phyloP scores from a whole-genome alignment of 2,797 vertebrate species.

The Sebastes iracundus region DNA sequence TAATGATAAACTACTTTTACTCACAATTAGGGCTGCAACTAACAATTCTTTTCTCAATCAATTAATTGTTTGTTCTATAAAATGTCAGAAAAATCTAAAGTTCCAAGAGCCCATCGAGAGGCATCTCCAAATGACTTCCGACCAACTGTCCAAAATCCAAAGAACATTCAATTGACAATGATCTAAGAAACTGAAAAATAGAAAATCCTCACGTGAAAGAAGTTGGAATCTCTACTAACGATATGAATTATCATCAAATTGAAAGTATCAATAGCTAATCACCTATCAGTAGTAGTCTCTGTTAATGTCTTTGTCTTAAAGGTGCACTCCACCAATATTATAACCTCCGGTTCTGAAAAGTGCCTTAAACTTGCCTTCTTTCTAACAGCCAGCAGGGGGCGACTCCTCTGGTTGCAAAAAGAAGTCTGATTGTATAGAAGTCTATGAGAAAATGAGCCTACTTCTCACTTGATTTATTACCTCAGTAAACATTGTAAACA shows the following conservation, averaged over 20 bases:
- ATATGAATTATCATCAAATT: neutral
- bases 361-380: too few relatives aligned
- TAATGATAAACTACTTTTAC: neutral
- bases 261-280: neutral
- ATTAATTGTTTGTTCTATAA: neutral
- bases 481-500: too few relatives aligned
- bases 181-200: too few relatives aligned
- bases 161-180: too few relatives aligned
- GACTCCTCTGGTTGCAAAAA: too few relatives aligned
- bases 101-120: neutral
- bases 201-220: neutral
- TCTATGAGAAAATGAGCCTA: too few relatives aligned
- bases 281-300: neutral
- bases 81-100: neutral
- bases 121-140: neutral
- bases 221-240: neutral
- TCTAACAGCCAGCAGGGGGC: too few relatives aligned
- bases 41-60: neutral
- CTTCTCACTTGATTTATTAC: too few relatives aligned
- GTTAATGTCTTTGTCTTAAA: neutral
- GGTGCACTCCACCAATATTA: neutral
- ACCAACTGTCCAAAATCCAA: neutral
- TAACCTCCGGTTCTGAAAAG: too few relatives aligned
- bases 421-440: too few relatives aligned
- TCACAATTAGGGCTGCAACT: too few relatives aligned